Evolutionary conservation across 2,888 invertebrate genomes (phyloP).

Genomic region (Tenthredo mesomela): DNA sequence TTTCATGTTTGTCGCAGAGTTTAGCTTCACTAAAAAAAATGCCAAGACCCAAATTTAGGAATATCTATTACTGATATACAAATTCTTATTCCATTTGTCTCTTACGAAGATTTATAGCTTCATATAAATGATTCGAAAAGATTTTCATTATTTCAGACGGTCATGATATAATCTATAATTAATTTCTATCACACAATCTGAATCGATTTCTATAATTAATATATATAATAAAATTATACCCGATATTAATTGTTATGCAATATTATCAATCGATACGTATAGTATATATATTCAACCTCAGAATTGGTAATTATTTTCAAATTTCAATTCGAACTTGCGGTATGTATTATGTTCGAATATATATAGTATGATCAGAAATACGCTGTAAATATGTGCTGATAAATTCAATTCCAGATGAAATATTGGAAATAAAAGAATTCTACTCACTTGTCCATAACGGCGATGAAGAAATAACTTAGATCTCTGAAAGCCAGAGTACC

Average conservation of each 20-base stretch:
- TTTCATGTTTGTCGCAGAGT: neutral
- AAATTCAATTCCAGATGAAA: neutral
- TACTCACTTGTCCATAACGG: constrained; percentile 85
- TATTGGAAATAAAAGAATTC: neutral
- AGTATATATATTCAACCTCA: no score
- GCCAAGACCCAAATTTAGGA: neutral
- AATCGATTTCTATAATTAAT: neutral
- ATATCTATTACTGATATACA: neutral
- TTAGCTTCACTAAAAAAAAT: neutral
- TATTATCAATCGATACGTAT: neutral
- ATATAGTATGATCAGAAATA: neutral
- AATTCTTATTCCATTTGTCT: neutral
- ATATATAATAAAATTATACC: neutral
- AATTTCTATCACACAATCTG: neutral
- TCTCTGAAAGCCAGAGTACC: constrained; percentile 88
- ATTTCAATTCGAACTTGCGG: neutral
- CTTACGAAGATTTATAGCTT: neutral
- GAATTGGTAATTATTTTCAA: neutral
- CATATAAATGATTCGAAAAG: neutral
- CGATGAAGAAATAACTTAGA: constrained; percentile 85
- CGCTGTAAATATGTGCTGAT: neutral
- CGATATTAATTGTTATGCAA: neutral
- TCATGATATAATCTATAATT: neutral
- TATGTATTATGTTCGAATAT: neutral
- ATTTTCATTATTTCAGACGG: neutral